These are phyloP conservation scores for Benitochromis conjunctus DNA, from an alignment of 2,113 vertebrate species.

Conservation along the genomic window DNA sequence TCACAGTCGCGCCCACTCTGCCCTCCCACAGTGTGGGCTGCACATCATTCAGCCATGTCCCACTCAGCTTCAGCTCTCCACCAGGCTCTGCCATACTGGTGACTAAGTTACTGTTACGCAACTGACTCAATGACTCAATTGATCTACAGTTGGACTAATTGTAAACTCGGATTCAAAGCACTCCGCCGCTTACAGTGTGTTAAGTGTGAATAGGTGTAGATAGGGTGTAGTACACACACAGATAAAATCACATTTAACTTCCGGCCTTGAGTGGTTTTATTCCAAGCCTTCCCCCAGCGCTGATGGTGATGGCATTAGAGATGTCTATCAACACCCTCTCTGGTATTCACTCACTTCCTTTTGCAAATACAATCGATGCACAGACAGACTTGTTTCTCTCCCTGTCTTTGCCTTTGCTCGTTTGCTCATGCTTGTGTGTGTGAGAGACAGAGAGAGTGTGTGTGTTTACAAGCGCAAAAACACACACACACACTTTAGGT, in stretches of 20 bases:
- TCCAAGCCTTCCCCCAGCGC: constrained; percentile 8
- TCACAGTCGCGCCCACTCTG: constrained; percentile 52
- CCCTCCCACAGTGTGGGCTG: constrained; percentile 65
- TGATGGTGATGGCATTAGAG: constrained; percentile 41
- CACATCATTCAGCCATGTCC: constrained; percentile 52
- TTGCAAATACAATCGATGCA: constrained; percentile 50
- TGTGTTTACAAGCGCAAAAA: not conserved
- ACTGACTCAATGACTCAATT: constrained; percentile 62
- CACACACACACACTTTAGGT: constrained; percentile 8
- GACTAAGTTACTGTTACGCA: constrained; percentile 70
- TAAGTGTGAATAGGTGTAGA: not conserved
- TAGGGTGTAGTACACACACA: not conserved
- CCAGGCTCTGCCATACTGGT: constrained; percentile 49
- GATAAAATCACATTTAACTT: constrained; percentile 51
- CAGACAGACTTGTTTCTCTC: constrained; percentile 1
- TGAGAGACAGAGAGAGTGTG: not conserved
- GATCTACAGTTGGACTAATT: constrained; percentile 41
- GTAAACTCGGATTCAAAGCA: constrained; percentile 10
- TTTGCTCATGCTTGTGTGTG: constrained; percentile 16
- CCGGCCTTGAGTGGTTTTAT: not conserved
- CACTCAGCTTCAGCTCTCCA: constrained; percentile 54
- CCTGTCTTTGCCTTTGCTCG: not conserved
- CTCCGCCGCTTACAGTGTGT: not conserved
- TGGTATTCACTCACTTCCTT: constrained; percentile 28
- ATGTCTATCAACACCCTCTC: constrained; percentile 33